Evolutionary conservation across 2,113 vertebrate species (phyloP).

Genomic region (Natator depressus): DNA sequence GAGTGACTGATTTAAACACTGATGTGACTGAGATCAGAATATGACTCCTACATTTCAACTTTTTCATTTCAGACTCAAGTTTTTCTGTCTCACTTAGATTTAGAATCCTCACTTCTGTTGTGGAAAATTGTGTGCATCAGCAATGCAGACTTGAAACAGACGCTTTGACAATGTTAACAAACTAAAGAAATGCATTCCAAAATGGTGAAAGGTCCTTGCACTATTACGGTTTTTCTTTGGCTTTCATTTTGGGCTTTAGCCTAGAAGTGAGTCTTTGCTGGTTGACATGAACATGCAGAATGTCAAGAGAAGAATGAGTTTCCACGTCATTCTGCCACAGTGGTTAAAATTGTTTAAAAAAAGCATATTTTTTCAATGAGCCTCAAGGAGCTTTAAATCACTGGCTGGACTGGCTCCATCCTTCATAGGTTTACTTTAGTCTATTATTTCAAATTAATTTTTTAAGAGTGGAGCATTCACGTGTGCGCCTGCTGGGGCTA

Average conservation of each 20-base stretch:
- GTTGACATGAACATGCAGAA: background rate
- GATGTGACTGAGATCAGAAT: background rate
- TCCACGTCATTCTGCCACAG: background rate
- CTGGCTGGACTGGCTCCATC: slow-evolving; percentile 25
- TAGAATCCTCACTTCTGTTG: background rate
- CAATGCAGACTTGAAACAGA: background rate
- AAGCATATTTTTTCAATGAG: background rate
- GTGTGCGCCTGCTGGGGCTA: slow-evolving; percentile 49
- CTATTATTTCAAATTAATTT: slow-evolving; percentile 70
- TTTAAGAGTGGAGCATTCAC: slow-evolving; percentile 60
- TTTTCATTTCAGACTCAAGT: background rate
- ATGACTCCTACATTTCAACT: background rate
- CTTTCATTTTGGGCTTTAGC: background rate
- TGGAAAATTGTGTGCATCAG: background rate
- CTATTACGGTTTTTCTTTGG: background rate
- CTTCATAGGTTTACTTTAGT: slow-evolving; percentile 63
- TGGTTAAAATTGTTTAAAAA: background rate
- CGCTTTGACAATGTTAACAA: background rate
- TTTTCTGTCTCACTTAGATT: background rate
- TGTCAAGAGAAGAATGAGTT: background rate
- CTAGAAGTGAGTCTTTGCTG: background rate
- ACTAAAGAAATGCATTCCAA: background rate
- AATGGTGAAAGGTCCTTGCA: background rate
- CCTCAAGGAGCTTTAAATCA: slow-evolving; percentile 13
- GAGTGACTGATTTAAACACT: background rate